phyloP scores from a whole-genome alignment of 1,140 invertebrate genomes.

The Anthonomus grandis region DNA sequence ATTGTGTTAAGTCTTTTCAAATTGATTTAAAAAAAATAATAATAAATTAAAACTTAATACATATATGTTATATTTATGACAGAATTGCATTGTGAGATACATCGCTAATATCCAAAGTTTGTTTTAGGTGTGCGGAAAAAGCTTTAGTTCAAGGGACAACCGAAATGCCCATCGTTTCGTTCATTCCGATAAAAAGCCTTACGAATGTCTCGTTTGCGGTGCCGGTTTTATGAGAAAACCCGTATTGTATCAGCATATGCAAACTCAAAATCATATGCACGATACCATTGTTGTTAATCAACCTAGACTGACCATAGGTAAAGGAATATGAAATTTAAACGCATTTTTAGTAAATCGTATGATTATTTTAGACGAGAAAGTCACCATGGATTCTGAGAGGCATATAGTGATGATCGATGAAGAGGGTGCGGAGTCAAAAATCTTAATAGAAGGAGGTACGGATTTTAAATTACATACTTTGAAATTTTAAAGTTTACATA shows the following conservation, averaged over 20 bases:
- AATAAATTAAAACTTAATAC: too few relatives aligned
- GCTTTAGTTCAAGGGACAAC: conserved; percentile 80
- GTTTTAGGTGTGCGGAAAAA: conserved; percentile 69
- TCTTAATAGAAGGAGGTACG: conserved; percentile 51
- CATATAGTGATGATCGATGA: conserved; percentile 18
- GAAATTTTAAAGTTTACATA: not conserved
- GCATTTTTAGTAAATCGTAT: not conserved
- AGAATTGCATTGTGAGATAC: too few relatives aligned
- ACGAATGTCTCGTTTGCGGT: conserved; percentile 77
- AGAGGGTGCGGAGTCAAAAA: conserved; percentile 49
- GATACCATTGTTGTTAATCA: conserved; percentile 78
- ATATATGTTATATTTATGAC: too few relatives aligned
- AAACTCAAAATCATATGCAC: conserved; percentile 60
- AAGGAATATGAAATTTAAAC: not conserved
- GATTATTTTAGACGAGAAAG: conserved; percentile 17
- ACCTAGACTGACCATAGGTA: conserved; percentile 57
- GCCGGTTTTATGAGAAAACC: conserved; percentile 82
- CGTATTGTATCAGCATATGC: conserved; percentile 74
- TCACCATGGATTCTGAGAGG: conserved; percentile 10
- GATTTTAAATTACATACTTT: too few relatives aligned
- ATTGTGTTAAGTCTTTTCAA: too few relatives aligned
- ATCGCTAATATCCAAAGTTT: not conserved
- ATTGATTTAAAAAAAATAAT: too few relatives aligned
- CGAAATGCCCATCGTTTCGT: conserved; percentile 80
- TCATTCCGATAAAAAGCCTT: conserved; percentile 82